These are phyloP conservation scores for Drosophila navojoa DNA, from an alignment of 1,140 invertebrate genomes.

Conservation along the genomic window DNA sequence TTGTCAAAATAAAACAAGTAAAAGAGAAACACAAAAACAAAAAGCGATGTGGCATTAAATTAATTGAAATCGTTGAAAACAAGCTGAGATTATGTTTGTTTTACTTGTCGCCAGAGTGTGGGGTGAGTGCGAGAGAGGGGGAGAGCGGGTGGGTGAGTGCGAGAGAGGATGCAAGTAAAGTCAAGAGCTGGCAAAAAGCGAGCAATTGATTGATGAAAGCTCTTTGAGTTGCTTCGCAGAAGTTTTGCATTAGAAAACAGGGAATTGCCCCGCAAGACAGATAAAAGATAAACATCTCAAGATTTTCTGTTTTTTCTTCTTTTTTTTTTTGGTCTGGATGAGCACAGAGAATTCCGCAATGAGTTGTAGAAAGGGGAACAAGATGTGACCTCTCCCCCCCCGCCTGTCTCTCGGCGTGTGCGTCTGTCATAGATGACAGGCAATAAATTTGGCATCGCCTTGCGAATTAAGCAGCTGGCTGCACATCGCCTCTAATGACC, in stretches of 20 bases:
- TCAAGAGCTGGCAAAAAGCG: neutral
- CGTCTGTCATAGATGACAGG: slow-evolving; percentile 26
- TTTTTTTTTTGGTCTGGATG: slow-evolving; percentile 14
- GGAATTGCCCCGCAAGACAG: neutral
- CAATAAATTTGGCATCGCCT: slow-evolving; percentile 30
- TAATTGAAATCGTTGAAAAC: slow-evolving; percentile 78
- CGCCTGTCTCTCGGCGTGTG: too few relatives aligned
- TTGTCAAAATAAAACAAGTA: slow-evolving; percentile 42
- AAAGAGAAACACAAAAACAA: slow-evolving; percentile 12
- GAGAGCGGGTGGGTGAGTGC: neutral
- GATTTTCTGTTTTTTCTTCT: neutral
- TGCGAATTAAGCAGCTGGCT: slow-evolving; percentile 40
- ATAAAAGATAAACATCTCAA: slow-evolving; percentile 28
- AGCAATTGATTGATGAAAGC: slow-evolving; percentile 11
- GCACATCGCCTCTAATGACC: slow-evolving; percentile 28
- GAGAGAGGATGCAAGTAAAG: slow-evolving; percentile 5
- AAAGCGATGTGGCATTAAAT: slow-evolving; percentile 67
- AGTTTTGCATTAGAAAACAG: slow-evolving; percentile 11
- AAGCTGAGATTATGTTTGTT: slow-evolving; percentile 71
- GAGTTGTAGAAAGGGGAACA: slow-evolving; percentile 23
- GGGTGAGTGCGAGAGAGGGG: slow-evolving; percentile 4
- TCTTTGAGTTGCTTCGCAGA: neutral
- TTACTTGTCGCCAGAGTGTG: slow-evolving; percentile 48
- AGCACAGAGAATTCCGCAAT: slow-evolving; percentile 33
- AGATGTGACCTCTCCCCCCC: neutral